These are phyloP conservation scores for Tachina grossa DNA, from an alignment of 2,888 invertebrate genomes.

Conservation along the genomic window DNA sequence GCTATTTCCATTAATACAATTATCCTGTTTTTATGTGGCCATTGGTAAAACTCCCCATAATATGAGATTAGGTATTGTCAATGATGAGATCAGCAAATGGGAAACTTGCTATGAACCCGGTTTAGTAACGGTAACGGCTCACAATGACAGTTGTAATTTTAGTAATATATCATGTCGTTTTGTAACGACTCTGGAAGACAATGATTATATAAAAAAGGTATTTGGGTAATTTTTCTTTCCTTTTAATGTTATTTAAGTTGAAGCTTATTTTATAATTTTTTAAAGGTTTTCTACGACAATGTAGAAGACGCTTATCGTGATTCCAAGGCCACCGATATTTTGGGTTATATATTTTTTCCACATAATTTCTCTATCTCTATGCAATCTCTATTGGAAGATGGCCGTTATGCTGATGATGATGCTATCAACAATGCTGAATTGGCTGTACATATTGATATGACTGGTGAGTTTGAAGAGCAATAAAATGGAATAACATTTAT, in stretches of 20 bases:
- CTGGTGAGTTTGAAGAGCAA: slow-evolving; percentile 84
- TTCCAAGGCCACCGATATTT: slow-evolving; percentile 84
- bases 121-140: slow-evolving; percentile 81
- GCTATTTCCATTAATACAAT: slow-evolving; percentile 91
- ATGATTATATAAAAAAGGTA: slow-evolving; percentile 83
- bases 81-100: slow-evolving; percentile 87
- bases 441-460: slow-evolving; percentile 89
- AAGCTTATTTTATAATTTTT: neutral
- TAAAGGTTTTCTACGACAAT: slow-evolving; percentile 84
- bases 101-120: slow-evolving; percentile 82
- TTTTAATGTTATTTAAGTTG: neutral
- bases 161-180: slow-evolving; percentile 86
- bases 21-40: slow-evolving; percentile 90
- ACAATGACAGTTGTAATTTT: slow-evolving; percentile 83
- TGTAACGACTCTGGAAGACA: slow-evolving; percentile 85
- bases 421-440: slow-evolving; percentile 86
- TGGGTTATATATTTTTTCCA: slow-evolving; percentile 88
- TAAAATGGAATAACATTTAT: neutral
- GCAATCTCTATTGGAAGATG: slow-evolving; percentile 85
- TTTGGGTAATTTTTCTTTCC: slow-evolving; percentile 48
- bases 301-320: slow-evolving; percentile 84
- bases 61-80: slow-evolving; percentile 90
- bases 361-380: slow-evolving; percentile 89
- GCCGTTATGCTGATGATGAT: slow-evolving; percentile 84
- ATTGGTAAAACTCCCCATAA: slow-evolving; percentile 90